These are phyloP conservation scores for Nephrotoma guestfalica DNA, from an alignment of 2,888 invertebrate genomes.

Conservation along the genomic window DNA sequence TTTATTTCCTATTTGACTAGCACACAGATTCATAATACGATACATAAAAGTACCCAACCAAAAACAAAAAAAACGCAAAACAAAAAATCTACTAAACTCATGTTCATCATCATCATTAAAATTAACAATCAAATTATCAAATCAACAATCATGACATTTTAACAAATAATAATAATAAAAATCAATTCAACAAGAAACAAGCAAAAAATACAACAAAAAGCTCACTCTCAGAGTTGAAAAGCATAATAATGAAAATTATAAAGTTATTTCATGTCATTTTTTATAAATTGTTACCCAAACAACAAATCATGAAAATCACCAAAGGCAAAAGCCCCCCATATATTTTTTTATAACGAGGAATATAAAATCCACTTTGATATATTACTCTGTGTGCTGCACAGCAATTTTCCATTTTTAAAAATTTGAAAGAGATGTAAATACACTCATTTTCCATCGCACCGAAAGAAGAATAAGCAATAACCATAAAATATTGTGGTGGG, in stretches of 20 bases:
- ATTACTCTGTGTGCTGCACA: not conserved
- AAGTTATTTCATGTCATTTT: conserved; percentile 3
- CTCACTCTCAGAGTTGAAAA: conserved; percentile 2
- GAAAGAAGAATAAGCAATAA: not conserved
- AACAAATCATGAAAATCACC: not conserved
- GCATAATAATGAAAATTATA: not conserved
- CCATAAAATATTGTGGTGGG: conserved; percentile 2
- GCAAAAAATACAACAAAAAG: not conserved
- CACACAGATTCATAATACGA: not conserved
- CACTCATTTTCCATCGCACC: not conserved
- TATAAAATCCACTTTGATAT: not conserved
- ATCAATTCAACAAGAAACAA: not conserved
- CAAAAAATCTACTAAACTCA: not conserved
- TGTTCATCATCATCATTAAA: not conserved
- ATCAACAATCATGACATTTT: not conserved
- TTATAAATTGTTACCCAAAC: not conserved
- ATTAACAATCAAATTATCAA: not conserved
- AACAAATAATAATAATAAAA: not conserved
- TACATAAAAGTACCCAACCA: not conserved
- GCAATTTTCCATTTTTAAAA: not conserved
- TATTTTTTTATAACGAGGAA: not conserved
- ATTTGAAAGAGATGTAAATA: not conserved
- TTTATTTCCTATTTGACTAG: not conserved
- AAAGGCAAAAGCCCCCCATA: not conserved
- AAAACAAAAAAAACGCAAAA: not conserved